Evolutionary conservation across 2,888 invertebrate genomes (phyloP), one percentile per base, ranked within the genome.

Genomic region (Drosophila helvetica): DNA sequence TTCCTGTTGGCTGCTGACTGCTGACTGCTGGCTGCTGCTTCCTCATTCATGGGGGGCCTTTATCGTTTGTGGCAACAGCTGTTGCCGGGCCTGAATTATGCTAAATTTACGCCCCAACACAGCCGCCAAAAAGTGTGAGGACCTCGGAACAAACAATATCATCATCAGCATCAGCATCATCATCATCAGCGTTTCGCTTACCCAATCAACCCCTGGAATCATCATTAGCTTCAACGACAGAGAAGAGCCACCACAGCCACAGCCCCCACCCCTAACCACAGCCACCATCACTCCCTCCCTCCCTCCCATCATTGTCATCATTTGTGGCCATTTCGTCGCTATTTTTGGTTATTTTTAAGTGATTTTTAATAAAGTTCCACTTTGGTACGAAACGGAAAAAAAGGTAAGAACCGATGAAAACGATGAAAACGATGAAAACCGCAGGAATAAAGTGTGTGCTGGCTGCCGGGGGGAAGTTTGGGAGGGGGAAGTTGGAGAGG

Each of bases 21-120:
- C 1, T 72, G 38, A 19, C 45, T 56, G 27, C 56, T 59, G 52
- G 69, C 9, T 72, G 70, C 70, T 69, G 67, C 79, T 85, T 77
- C 87, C 80, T 78, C 86, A 85, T 85, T 85, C 86, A 85, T 85
- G 83, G n/a, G 7, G 38, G 15, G 85, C 67, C 82, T 85, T 85
- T 85, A 85, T 87, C 87, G 84, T 87, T 85, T 87, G 86, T 85
- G 88, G 86, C 84, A 82, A 87, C 84, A 87, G 84, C 88, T 85
- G 84, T 85, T 85, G 86, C 79, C 86, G 22, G 75, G 84, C 79
- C 86, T 78, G 84, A 85, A 85, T 87, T 85, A 85, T 85, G 84
- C 86, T 82, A 78, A 83, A 85, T 78, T 85, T 78, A 82, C 75
- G 88, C 79, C 86, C 38, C 38, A 38, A 52, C 75, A 58, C 74